A percentile compares a stretch with the other conserved stretches of the same genome.
phyloP scores from a whole-genome alignment of 2,888 invertebrate species.

The Latrodectus hesperus region DNA sequence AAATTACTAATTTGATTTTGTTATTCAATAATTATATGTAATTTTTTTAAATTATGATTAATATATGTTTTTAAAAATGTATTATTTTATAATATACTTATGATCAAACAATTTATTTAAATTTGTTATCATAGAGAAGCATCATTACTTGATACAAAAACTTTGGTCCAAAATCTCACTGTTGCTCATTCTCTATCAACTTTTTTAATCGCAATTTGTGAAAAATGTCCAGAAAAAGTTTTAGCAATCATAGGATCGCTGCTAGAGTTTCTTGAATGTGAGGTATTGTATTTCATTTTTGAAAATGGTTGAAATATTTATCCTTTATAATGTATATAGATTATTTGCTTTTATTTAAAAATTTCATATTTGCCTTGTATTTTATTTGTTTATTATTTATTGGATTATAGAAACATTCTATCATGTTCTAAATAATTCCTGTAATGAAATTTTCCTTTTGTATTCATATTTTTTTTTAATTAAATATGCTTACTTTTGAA shows the following conservation, averaged over 20 bases:
- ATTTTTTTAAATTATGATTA: neutral
- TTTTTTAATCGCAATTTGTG: conserved; percentile 82
- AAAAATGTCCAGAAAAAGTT: conserved; percentile 80
- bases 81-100: neutral
- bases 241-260: conserved; percentile 80
- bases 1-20: too few species aligned
- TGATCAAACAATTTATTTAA: neutral
- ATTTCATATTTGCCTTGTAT: too few species aligned
- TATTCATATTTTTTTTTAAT: too few species aligned
- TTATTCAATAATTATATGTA: neutral
- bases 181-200: conserved; percentile 76
- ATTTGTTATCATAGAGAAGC: conserved; percentile 76
- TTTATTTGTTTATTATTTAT: too few species aligned
- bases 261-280: conserved; percentile 79
- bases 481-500: too few species aligned
- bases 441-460: too few species aligned
- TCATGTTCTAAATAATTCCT: too few species aligned
- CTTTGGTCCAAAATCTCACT: conserved; percentile 77
- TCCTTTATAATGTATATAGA: too few species aligned
- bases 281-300: conserved; percentile 70
- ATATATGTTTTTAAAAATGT: neutral
- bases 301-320: too few species aligned
- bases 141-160: conserved; percentile 81
- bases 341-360: too few species aligned
- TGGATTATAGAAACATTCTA: too few species aligned